These are phyloP conservation scores for Oxystoma pomonae DNA, from an alignment of 2,888 invertebrate species.

Conservation along the genomic window DNA sequence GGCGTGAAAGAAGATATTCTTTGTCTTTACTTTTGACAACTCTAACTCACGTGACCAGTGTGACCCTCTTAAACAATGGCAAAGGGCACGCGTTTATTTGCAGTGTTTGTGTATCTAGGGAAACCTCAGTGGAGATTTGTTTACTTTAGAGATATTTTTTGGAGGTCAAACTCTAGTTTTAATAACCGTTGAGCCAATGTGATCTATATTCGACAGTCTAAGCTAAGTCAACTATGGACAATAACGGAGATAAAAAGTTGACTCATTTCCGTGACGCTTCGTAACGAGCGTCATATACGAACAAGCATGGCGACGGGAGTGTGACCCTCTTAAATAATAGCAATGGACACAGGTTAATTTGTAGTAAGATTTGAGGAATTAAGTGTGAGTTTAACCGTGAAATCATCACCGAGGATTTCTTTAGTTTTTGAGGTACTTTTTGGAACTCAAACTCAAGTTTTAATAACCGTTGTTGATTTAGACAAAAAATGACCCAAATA, in stretches of 20 bases:
- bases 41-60: not conserved
- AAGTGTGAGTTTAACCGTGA: not conserved
- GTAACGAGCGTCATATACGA: too few species aligned
- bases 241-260: too few species aligned
- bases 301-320: too few species aligned
- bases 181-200: too few species aligned
- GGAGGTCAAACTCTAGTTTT: too few species aligned
- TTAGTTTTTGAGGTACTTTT: not conserved
- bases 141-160: too few species aligned
- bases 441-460: not conserved
- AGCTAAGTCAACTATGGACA: constrained; percentile 39
- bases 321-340: constrained; percentile 44
- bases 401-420: not conserved
- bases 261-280: too few species aligned
- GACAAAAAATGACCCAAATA: not conserved
- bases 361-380: not conserved
- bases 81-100: not conserved
- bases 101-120: too few species aligned
- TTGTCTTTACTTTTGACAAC: too few species aligned
- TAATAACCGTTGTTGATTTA: not conserved
- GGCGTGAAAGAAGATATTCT: too few species aligned
- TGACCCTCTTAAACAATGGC: not conserved
- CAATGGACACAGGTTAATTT: constrained; percentile 25
- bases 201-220: too few species aligned
- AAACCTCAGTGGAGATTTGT: not conserved